These are phyloP conservation scores for Nothoprocta pentlandii DNA, from an alignment of 2,113 vertebrate species.

Conservation along the genomic window DNA sequence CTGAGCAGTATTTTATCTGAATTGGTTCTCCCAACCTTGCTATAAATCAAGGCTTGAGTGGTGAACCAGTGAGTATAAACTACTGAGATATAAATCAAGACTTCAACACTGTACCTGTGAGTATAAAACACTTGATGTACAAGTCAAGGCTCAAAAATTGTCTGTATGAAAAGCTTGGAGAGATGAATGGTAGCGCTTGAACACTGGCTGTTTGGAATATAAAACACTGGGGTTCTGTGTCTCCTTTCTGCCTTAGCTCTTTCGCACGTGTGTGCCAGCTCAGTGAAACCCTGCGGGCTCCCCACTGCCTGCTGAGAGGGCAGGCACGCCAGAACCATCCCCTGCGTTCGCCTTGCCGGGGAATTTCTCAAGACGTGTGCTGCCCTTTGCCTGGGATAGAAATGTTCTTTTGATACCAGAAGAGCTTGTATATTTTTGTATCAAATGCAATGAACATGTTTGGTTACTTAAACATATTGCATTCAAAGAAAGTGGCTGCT, in stretches of 20 bases:
- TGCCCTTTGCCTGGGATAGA: neutral
- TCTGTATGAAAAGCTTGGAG: constrained; percentile 19
- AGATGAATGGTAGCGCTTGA: constrained; percentile 61
- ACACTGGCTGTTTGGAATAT: constrained; percentile 16
- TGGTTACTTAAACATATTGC: neutral
- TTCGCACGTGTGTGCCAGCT: neutral
- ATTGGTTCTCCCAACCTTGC: constrained; percentile 37
- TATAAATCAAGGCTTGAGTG: constrained; percentile 51
- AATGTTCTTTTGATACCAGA: neutral
- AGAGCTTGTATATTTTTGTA: neutral
- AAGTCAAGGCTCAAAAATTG: constrained; percentile 37
- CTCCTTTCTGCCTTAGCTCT: neutral
- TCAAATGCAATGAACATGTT: neutral
- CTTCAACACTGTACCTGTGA: constrained; percentile 53
- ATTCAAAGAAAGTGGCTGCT: neutral
- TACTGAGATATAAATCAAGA: constrained; percentile 59
- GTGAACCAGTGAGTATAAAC: constrained; percentile 16
- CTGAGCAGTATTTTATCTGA: constrained; percentile 50
- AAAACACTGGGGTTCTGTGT: constrained; percentile 14
- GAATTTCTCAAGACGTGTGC: neutral
- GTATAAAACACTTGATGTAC: constrained; percentile 61
- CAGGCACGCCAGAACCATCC: neutral
- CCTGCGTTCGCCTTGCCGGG: neutral
- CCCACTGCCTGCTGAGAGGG: neutral
- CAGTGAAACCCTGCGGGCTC: neutral